These are phyloP conservation scores for Trichogramma dendrolimi DNA, from an alignment of 2,888 invertebrate genomes.

Conservation along the genomic window DNA sequence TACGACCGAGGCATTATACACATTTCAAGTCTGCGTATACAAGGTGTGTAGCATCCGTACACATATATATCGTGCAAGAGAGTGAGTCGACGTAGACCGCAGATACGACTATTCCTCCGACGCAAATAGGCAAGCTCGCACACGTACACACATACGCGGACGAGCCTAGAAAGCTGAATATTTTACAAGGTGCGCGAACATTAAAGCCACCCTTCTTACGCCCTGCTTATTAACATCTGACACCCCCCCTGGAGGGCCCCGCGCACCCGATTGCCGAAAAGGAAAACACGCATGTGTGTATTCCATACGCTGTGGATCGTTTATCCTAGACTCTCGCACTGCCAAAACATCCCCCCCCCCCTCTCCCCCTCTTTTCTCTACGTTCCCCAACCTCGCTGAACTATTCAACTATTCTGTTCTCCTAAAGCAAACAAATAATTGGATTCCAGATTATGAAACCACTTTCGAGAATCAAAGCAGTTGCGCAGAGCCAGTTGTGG, in stretches of 20 bases:
- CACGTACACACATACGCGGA: slow-evolving; percentile 31
- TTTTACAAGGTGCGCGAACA: slow-evolving; percentile 46
- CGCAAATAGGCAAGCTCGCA: neutral
- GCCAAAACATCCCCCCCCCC: slow-evolving; percentile 15
- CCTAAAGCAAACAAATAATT: too few relatives aligned
- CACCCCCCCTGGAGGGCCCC: slow-evolving; percentile 40
- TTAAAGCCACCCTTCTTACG: slow-evolving; percentile 51
- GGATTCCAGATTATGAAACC: too few relatives aligned
- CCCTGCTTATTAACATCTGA: slow-evolving; percentile 49
- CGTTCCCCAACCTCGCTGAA: neutral
- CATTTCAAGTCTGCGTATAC: slow-evolving; percentile 49
- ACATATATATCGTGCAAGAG: slow-evolving; percentile 36
- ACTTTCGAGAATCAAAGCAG: too few relatives aligned
- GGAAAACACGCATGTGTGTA: neutral
- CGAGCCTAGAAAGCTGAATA: slow-evolving; percentile 49
- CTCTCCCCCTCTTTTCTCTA: neutral
- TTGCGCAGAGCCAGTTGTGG: too few relatives aligned
- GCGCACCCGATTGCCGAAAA: neutral
- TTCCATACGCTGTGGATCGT: neutral
- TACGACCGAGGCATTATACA: slow-evolving; percentile 32
- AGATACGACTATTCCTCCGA: slow-evolving; percentile 38
- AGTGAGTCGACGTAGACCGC: slow-evolving; percentile 33
- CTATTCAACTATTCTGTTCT: too few relatives aligned
- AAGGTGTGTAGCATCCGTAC: slow-evolving; percentile 33
- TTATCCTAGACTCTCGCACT: neutral